Conservation (phyloP, 1,140 invertebrate genomes). For the Papilio polytes region DNA sequence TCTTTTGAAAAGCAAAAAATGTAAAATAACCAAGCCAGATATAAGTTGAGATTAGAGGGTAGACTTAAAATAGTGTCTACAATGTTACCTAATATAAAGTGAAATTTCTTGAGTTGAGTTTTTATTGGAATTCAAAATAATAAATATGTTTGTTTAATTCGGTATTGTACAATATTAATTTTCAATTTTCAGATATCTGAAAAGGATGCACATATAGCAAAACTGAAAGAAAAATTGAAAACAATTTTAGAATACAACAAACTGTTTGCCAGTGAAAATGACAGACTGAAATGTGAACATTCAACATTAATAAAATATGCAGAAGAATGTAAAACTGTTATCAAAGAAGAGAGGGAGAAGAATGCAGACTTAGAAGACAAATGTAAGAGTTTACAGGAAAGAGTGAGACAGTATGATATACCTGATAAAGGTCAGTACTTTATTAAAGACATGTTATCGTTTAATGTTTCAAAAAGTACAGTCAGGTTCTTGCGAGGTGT, state of each 20-base stretch:
- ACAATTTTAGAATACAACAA: constrained; percentile 72
- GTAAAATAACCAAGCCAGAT: too few relatives aligned
- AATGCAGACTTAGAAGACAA: constrained; percentile 60
- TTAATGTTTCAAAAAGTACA: too few relatives aligned
- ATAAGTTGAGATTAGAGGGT: too few relatives aligned
- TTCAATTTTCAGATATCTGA: constrained; percentile 63
- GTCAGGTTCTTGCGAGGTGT: too few relatives aligned
- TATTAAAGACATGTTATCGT: not conserved
- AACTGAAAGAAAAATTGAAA: constrained; percentile 74
- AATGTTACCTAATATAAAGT: too few relatives aligned
- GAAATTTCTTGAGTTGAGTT: too few relatives aligned
- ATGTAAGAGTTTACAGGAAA: constrained; percentile 73
- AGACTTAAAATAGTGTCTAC: too few relatives aligned
- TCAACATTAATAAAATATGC: constrained; percentile 62
- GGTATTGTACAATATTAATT: too few relatives aligned
- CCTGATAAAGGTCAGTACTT: constrained; percentile 75
- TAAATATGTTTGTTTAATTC: not conserved
- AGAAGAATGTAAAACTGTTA: constrained; percentile 69
- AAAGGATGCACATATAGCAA: constrained; percentile 69
- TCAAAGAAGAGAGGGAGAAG: constrained; percentile 65
- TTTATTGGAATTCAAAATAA: not conserved
- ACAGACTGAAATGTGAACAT: constrained; percentile 63
- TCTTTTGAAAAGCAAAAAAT: too few relatives aligned
- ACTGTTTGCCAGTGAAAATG: constrained; percentile 74
- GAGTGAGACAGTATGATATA: constrained; percentile 72